phyloP scores from a whole-genome alignment of 2,888 invertebrate species.

The Melipona bicolor region DNA sequence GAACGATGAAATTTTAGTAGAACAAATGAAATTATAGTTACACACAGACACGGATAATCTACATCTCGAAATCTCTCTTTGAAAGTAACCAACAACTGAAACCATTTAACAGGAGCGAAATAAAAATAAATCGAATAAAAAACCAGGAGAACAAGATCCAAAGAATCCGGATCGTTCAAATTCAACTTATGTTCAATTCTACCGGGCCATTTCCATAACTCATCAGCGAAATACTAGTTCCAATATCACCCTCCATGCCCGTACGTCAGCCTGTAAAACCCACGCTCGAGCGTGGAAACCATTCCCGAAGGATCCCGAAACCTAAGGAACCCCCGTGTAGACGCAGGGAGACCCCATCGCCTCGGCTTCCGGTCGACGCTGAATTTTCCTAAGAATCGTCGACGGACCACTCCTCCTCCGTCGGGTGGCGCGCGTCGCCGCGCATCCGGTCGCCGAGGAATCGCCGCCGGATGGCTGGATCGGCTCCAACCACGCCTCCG shows the following conservation, averaged over 20 bases:
- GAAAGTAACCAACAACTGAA: background rate
- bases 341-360: background rate
- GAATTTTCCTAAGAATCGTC: constrained; percentile 33
- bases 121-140: too few species aligned
- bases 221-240: background rate
- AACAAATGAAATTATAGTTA: background rate
- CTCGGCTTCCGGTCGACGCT: constrained; percentile 15
- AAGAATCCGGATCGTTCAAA: background rate
- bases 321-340: background rate
- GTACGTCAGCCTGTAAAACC: background rate
- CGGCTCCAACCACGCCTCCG: constrained; percentile 78
- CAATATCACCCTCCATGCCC: too few species aligned
- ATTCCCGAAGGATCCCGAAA: background rate
- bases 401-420: background rate
- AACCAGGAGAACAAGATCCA: background rate
- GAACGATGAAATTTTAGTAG: background rate
- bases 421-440: constrained; percentile 29
- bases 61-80: background rate
- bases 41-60: background rate
- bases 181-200: background rate
- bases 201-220: background rate
- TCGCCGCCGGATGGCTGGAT: constrained; percentile 67
- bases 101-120: background rate
- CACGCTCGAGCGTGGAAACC: background rate
- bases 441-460: constrained; percentile 39